A percentile compares a stretch with the other conserved stretches of the same genome.
phyloP scores from a whole-genome alignment of 2,888 invertebrate genomes.

The Lacanobia wlatinum region DNA sequence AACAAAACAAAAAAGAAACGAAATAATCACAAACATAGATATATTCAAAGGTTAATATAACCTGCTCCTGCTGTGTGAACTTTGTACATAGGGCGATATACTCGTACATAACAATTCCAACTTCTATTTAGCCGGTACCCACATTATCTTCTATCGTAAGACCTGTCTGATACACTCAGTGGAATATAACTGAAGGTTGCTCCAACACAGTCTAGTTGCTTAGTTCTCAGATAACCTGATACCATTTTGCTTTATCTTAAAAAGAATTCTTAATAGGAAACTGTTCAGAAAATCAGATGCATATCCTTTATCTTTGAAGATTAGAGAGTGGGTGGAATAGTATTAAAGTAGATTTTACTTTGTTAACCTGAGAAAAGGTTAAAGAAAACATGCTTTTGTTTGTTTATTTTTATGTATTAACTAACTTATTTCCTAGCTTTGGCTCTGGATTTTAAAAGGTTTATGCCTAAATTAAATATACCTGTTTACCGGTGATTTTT shows the following conservation, averaged over 20 bases:
- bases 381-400: slow-evolving; percentile 1
- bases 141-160: slow-evolving; percentile 31
- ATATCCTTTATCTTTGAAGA: slow-evolving; percentile 11
- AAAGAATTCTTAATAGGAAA: slow-evolving; percentile 33
- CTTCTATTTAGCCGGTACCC: slow-evolving; percentile 20
- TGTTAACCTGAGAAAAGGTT: slow-evolving; percentile 17
- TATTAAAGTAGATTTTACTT: slow-evolving; percentile 1
- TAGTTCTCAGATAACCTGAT: slow-evolving; percentile 18
- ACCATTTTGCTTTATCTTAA: slow-evolving; percentile 16
- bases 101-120: slow-evolving; percentile 22
- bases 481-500: not conserved
- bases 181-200: slow-evolving; percentile 26
- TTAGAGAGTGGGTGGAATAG: not conserved
- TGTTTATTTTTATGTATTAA: slow-evolving; percentile 3
- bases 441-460: not conserved
- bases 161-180: slow-evolving; percentile 47
- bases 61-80: slow-evolving; percentile 1
- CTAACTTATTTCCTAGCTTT: not conserved
- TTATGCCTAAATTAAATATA: not conserved
- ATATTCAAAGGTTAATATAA: slow-evolving; percentile 1
- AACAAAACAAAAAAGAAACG: slow-evolving; percentile 30
- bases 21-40: not conserved
- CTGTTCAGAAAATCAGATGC: slow-evolving; percentile 7
- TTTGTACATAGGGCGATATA: slow-evolving; percentile 10
- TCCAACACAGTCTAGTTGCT: slow-evolving; percentile 10